These are phyloP conservation scores for Cryptoleucopteryx plumbea DNA, from an alignment of 2,113 vertebrate genomes.

Conservation along the genomic window DNA sequence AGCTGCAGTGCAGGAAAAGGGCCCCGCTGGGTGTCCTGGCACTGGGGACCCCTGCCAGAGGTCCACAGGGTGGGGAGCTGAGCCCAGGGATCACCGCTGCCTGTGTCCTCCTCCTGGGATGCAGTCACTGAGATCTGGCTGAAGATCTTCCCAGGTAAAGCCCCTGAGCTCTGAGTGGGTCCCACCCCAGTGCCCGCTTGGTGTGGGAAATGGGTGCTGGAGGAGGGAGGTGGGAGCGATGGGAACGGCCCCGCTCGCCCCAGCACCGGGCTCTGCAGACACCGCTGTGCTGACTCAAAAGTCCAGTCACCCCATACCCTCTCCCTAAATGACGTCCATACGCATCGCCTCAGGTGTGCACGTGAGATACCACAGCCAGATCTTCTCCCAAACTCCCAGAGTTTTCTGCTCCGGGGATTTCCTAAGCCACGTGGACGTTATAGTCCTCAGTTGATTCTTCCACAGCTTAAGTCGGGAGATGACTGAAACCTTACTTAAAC, in stretches of 20 bases:
- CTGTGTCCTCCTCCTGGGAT: too few species aligned
- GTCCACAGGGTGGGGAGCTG: rapidly evolving
- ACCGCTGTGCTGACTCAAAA: neutral
- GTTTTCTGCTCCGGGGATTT: neutral
- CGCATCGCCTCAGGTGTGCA: rapidly evolving
- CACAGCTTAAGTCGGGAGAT: neutral
- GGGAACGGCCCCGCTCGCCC: rapidly evolving
- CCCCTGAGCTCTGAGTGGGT: neutral
- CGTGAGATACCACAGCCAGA: neutral
- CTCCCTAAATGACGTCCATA: neutral
- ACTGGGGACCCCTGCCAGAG: neutral
- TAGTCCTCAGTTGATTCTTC: neutral
- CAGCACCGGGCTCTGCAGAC: neutral
- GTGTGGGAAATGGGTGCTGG: neutral
- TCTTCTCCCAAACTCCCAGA: neutral
- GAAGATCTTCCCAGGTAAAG: neutral
- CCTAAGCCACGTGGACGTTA: neutral
- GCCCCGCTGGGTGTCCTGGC: neutral
- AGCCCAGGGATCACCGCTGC: neutral
- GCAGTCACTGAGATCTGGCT: neutral
- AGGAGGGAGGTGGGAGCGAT: neutral
- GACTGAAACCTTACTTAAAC: neutral
- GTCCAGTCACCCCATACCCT: neutral
- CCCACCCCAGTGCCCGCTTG: rapidly evolving
- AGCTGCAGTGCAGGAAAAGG: conserved; percentile 44